Evolutionary conservation across 2,797 vertebrate species (phyloP), one percentile per base, ranked within the genome.

Genomic region (Myioborus miniatus): DNA sequence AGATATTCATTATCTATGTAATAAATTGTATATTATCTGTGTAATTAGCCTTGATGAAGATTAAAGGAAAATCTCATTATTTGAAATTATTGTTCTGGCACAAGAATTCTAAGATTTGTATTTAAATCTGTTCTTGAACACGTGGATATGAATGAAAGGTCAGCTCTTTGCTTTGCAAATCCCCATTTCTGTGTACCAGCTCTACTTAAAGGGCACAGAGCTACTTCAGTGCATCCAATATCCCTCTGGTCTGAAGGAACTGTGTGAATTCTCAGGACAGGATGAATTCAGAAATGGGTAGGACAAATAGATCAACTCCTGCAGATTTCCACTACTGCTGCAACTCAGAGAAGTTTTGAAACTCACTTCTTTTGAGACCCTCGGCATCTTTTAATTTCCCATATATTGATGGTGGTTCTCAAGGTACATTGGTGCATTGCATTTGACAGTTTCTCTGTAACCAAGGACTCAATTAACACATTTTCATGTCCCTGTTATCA

Each of bases 41-140:
- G 53, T 76, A 93, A 93, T 71, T 64, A 89, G 65, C 86, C 30
- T 58, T 90, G 77, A 92, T 67, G 47, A 87, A 84, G 34, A 87
- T 90, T 60, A 94, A 86, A 95, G 55, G 64, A 70, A 96, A 93
- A 96, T 85, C 56, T 88, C 77, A 85, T 91, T 96, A 90, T 60
- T 85, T 90, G 13, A 29, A 62, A 55, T 80, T 65, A 59, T 83
- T 90, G 19, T 76, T 96, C 58, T 80, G 49, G 84, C 29, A 68
- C 43, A 78, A 71, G 56, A 37, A 52, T 76, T 76, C 37, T 46
- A 72, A 70, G 62, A 77, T 75, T 83, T 68, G 24, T 89, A 36
- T 89, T 83, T 86, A 91, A 85, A 78, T 23, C 26, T 14, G 12
- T 89, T 65, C 53, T 81, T 43, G 65, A 96, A 68, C 39, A 89